phyloP scores from a whole-genome alignment of 2,888 invertebrate genomes.

The Pristionchus entomophagus region DNA sequence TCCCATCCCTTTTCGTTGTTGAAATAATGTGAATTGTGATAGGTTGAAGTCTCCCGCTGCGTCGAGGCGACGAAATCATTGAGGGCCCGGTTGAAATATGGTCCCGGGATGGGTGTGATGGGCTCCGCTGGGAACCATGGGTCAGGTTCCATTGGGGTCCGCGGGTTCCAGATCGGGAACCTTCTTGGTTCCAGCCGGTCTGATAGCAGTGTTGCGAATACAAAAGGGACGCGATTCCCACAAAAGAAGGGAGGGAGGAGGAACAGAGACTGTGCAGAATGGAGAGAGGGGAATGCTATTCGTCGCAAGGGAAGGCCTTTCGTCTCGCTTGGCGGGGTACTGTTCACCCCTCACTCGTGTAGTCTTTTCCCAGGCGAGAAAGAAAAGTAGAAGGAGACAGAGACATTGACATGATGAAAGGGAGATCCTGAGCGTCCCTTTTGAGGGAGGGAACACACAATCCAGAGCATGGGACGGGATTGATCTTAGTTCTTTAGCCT shows the following conservation, averaged over 20 bases:
- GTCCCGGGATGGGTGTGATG: background rate
- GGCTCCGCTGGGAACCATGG: background rate
- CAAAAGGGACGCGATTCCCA: background rate
- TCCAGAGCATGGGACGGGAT: no score
- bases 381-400: background rate
- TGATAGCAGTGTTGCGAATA: background rate
- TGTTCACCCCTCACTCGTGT: background rate
- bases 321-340: constrained; percentile 7
- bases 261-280: background rate
- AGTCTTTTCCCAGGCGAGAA: constrained; percentile 37
- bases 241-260: background rate
- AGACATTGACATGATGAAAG: background rate
- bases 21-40: constrained; percentile 40
- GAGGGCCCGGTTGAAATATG: constrained; percentile 10
- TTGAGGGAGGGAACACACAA: background rate
- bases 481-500: no score
- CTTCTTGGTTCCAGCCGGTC: background rate
- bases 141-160: background rate
- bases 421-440: no score
- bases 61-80: background rate
- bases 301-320: background rate
- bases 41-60: constrained; percentile 18
- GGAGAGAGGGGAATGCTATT: no score
- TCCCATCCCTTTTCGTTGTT: background rate
- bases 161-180: background rate